These are phyloP conservation scores for Etheostoma spectabile DNA, from an alignment of 2,113 vertebrate genomes.

Conservation along the genomic window DNA sequence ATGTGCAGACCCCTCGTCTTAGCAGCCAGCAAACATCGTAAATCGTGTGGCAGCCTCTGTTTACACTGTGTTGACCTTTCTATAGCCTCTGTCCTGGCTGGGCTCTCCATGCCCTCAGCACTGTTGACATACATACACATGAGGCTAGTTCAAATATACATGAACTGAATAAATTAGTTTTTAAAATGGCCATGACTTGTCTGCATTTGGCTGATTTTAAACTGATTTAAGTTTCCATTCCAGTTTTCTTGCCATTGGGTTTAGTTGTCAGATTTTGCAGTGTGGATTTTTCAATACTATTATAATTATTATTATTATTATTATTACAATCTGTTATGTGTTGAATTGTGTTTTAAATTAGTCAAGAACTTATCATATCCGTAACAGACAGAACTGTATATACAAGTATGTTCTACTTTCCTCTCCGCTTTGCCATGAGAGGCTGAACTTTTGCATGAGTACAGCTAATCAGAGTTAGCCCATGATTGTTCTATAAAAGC, in stretches of 20 bases:
- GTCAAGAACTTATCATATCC: neutral
- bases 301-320: neutral
- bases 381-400: neutral
- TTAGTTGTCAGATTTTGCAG: neutral
- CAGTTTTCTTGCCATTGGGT: neutral
- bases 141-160: conserved; percentile 31
- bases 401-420: neutral
- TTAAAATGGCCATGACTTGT: conserved; percentile 1
- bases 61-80: conserved; percentile 78
- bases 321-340: neutral
- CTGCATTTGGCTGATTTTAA: neutral
- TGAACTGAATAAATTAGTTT: neutral
- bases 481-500: neutral
- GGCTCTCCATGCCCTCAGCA: conserved; percentile 57
- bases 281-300: neutral
- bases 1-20: conserved; percentile 81
- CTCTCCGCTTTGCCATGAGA: neutral
- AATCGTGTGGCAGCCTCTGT: conserved; percentile 78
- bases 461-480: neutral
- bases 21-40: conserved; percentile 82
- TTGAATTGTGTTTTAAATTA: neutral
- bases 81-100: conserved; percentile 67
- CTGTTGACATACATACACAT: conserved; percentile 58
- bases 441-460: neutral
- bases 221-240: conserved; percentile 18